Evolutionary conservation across 2,113 vertebrate species (phyloP).

Genomic region (Nipponia nippon): DNA sequence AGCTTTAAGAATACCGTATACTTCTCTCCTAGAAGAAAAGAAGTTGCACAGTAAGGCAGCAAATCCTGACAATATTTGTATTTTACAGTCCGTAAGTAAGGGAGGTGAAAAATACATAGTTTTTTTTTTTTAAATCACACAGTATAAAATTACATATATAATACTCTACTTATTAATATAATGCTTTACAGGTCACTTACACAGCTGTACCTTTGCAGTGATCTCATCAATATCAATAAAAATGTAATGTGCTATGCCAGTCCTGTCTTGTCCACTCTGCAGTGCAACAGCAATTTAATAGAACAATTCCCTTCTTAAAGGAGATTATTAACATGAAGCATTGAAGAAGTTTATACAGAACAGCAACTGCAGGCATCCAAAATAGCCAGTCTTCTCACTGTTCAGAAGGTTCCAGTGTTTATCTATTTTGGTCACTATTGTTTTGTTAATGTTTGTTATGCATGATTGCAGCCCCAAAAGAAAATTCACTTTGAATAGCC

Average conservation of each 20-base stretch:
- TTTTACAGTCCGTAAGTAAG: not conserved
- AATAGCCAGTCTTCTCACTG: not conserved
- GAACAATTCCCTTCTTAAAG: not conserved
- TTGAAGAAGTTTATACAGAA: not conserved
- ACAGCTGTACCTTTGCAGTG: not conserved
- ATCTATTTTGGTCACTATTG: not conserved
- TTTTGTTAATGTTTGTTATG: not conserved
- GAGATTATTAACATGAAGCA: not conserved
- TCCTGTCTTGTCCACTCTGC: not conserved
- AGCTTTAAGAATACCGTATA: constrained; percentile 86
- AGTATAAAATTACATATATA: not conserved
- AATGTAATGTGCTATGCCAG: not conserved
- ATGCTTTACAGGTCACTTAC: not conserved
- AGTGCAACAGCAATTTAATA: not conserved
- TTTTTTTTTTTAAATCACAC: not conserved
- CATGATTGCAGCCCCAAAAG: not conserved
- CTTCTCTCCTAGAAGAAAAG: constrained; percentile 81
- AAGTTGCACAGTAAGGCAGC: not conserved
- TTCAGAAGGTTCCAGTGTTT: not conserved
- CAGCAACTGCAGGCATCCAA: not conserved
- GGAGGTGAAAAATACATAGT: not conserved
- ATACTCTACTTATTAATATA: not conserved
- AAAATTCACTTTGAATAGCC: not conserved
- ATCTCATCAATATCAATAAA: not conserved
- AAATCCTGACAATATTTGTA: not conserved